Percentiles rank a stretch among this genome's conserved stretches.
Evolutionary conservation across 2,113 vertebrate species (phyloP).

Genomic region (Phaetusa simplex): DNA sequence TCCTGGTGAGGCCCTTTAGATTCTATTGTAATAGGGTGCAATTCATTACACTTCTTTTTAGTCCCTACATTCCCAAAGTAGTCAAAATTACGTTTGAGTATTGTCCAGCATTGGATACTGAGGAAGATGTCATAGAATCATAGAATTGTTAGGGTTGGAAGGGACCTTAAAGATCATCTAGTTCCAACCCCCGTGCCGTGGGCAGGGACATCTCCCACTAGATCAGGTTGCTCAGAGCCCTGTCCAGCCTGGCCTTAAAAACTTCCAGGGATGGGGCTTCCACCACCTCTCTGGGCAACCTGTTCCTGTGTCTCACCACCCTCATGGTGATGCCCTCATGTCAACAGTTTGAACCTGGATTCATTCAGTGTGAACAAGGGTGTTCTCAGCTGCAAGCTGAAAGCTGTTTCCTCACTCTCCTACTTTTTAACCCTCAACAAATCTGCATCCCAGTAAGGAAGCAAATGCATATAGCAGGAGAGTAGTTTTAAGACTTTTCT

Average conservation of each 20-base stretch:
- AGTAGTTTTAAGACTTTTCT: not conserved
- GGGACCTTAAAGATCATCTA: too few species aligned
- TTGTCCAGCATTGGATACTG: not conserved
- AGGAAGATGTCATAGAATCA: not conserved
- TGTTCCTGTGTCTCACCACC: too few species aligned
- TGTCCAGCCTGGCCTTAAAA: too few species aligned
- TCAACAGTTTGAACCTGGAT: not conserved
- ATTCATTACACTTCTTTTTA: not conserved
- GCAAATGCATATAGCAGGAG: not conserved
- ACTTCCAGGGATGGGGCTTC: too few species aligned
- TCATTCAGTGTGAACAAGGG: not conserved
- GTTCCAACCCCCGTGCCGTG: too few species aligned
- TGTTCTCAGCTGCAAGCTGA: not conserved
- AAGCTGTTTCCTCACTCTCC: not conserved
- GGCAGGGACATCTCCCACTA: too few species aligned
- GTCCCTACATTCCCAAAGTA: not conserved
- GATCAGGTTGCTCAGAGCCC: too few species aligned
- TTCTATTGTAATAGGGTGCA: accelerated
- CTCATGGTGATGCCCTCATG: too few species aligned
- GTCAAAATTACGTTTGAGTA: not conserved
- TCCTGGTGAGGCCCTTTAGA: not conserved
- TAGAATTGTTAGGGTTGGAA: too few species aligned
- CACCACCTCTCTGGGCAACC: too few species aligned
- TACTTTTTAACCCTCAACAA: not conserved
- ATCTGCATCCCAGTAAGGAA: not conserved